Base-by-base conservation (phyloP, 2,113 vertebrate genomes). In the Egretta garzetta region DNA sequence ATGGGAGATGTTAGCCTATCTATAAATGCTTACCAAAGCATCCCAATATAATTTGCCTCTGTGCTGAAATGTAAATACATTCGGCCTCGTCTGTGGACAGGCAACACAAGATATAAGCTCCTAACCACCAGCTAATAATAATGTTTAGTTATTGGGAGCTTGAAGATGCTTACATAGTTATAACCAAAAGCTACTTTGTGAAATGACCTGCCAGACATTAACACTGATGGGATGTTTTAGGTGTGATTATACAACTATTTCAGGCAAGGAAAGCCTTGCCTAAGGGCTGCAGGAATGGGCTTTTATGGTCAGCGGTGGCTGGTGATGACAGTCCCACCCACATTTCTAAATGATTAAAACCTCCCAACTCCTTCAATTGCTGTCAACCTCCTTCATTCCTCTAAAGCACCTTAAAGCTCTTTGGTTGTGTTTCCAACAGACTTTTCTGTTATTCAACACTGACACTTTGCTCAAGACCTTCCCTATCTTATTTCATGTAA, bases 251-350 rank as follows among this genome's bases (percentile, higher is more conserved):
- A 81, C 37, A 87, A 53, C 45, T 73, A 73, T 20, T 85, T 53
- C 45, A 86, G 62, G 45, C 66, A 63, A 62, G 50, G 21, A 87
- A 85, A 96, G 41, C 55, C 59, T 71, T 39, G 32, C 81, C 86
- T 62, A 50, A 94, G 58, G 70, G 89, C 67, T 90, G 74, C 37
- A 86, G 58, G 67, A 95, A 82, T 63, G n/a, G 74, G 35, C 14
- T 95, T 91, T 93, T 82, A 91, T 53, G 55, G 53, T 84, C 84
- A 80, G 68, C 3, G 1, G 28, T 45, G 62, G 55, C 59, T 87
- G 87, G 86, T 55, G 87, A 93, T 80, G 95, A 94, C 89, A 95
- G 77, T 87, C 70, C 74, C 89, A 96, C 94, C 53, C 95, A 77
- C 77, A 74, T 43, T 77, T 88, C 71, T 49, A 60, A 82, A 59